phyloP scores from a whole-genome alignment of 2,888 invertebrate genomes.

The Zygogramma bicolorata region DNA sequence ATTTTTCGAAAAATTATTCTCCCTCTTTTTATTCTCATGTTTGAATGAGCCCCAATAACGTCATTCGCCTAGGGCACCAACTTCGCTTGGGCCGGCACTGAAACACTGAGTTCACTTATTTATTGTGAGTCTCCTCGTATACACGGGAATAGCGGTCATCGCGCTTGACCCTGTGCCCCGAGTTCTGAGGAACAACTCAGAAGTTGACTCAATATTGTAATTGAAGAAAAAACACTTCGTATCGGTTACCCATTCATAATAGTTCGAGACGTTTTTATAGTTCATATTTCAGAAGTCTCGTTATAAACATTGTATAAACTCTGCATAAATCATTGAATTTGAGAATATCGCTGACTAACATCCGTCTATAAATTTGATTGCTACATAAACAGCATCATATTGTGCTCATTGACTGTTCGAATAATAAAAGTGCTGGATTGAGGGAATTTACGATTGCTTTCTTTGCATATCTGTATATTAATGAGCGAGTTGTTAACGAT shows the following conservation, averaged over 20 bases:
- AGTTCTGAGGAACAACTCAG: not conserved
- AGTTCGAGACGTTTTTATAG: not conserved
- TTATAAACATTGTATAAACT: conserved; percentile 2
- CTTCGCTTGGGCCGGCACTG: no score
- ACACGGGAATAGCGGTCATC: no score
- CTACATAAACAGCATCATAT: conserved; percentile 9
- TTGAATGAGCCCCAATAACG: no score
- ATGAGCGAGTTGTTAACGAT: not conserved
- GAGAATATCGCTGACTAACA: conserved; percentile 5
- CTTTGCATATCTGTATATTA: not conserved
- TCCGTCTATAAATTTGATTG: conserved; percentile 10
- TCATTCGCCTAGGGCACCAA: no score
- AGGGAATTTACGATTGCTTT: not conserved
- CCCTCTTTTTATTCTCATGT: no score
- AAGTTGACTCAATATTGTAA: not conserved
- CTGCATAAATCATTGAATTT: conserved; percentile 2
- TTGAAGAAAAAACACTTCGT: not conserved
- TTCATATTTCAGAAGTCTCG: not conserved
- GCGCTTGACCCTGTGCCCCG: no score
- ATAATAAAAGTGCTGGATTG: not conserved
- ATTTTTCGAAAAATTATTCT: no score
- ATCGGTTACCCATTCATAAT: not conserved
- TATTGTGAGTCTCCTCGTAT: no score
- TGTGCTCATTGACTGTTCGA: conserved; percentile 2
- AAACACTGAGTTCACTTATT: no score